Evolutionary conservation across 2,797 vertebrate genomes (phyloP).

Genomic region (Hipposideros larvatus): DNA sequence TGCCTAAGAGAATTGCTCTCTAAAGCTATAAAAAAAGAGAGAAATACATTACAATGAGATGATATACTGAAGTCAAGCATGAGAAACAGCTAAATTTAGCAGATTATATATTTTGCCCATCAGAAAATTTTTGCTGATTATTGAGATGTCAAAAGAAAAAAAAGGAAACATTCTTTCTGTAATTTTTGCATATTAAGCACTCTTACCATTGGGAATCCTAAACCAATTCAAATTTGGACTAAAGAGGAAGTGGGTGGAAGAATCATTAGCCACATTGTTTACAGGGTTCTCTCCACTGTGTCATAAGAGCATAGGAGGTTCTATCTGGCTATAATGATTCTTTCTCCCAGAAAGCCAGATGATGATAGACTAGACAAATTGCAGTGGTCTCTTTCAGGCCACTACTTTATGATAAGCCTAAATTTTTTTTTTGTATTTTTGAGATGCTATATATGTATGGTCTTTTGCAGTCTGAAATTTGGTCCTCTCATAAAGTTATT

Average conservation of each 20-base stretch:
- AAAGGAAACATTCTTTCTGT: not conserved
- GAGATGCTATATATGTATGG: not conserved
- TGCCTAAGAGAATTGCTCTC: constrained; percentile 29
- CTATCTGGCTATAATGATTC: not conserved
- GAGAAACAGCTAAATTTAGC: constrained; percentile 46
- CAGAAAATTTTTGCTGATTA: constrained; percentile 40
- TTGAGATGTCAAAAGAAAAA: not conserved
- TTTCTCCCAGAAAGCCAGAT: not conserved
- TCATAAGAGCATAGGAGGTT: not conserved
- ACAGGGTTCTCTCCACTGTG: not conserved
- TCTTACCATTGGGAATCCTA: not conserved
- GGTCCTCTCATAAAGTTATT: not conserved
- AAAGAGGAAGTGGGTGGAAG: not conserved
- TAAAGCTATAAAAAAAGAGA: not conserved
- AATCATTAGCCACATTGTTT: not conserved
- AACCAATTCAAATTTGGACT: not conserved
- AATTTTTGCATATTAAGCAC: constrained; percentile 3
- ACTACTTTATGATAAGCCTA: not conserved
- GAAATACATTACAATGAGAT: constrained; percentile 38
- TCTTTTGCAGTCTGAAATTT: constrained; percentile 36
- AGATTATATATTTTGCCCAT: constrained; percentile 4
- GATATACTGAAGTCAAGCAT: constrained; percentile 31
- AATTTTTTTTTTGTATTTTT: not conserved
- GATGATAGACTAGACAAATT: not conserved
- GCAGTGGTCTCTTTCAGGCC: not conserved